These are phyloP conservation scores for Antennarius striatus DNA, from an alignment of 2,113 vertebrate genomes.

Conservation along the genomic window DNA sequence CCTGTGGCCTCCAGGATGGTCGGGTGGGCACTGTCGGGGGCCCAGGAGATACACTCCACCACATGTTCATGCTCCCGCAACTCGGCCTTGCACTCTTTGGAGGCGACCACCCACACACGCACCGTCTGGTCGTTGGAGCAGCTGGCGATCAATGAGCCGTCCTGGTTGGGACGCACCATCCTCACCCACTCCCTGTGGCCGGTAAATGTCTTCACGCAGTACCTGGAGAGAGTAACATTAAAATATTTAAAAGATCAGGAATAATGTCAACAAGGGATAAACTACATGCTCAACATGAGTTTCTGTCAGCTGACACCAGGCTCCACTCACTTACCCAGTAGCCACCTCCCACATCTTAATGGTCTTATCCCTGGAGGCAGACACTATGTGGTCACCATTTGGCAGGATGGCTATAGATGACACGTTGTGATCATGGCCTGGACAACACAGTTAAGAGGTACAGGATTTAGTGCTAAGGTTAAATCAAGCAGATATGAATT, in stretches of 20 bases:
- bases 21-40: constrained; percentile 93
- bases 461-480: background rate
- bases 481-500: no score
- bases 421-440: constrained; percentile 99
- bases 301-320: background rate
- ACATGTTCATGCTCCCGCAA: constrained; percentile 98
- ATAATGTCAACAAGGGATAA: no score
- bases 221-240: constrained; percentile 74
- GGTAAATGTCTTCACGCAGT: constrained; percentile 98
- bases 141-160: constrained; percentile 96
- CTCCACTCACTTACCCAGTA: constrained; percentile 89
- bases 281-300: background rate
- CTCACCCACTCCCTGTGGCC: constrained; percentile 99
- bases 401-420: constrained; percentile 99
- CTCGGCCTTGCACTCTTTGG: constrained; percentile 98
- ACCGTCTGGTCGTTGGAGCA: constrained; percentile 99
- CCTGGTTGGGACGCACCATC: constrained; percentile 99
- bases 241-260: background rate
- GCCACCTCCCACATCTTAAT: constrained; percentile 99
- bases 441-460: constrained; percentile 36
- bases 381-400: constrained; percentile 99
- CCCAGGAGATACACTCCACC: constrained; percentile 98
- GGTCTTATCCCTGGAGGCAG: constrained; percentile 99
- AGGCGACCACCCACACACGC: constrained; percentile 96
- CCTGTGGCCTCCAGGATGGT: constrained; percentile 98